Percentiles rank a stretch among this genome's conserved stretches.
phyloP scores from a whole-genome alignment of 2,113 vertebrate genomes.

The Cyanoliseus patagonus region DNA sequence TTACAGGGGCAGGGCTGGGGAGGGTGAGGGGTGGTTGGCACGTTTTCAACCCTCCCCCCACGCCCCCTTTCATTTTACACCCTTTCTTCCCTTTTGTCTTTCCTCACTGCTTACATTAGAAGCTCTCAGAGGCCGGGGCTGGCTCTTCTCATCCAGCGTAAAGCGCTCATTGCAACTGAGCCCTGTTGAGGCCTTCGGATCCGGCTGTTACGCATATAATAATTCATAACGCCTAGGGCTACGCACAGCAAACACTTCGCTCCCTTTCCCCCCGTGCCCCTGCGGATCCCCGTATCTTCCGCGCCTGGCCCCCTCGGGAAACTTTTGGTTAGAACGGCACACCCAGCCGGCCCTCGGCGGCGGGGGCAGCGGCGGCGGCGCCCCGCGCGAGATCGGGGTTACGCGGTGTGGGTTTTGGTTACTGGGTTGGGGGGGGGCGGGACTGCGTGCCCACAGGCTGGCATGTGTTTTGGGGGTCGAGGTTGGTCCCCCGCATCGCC shows the following conservation, averaged over 20 bases:
- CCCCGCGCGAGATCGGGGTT: too few species aligned
- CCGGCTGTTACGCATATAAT: neutral
- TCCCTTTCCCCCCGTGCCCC: neutral
- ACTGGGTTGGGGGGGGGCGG: too few species aligned
- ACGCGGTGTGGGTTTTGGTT: too few species aligned
- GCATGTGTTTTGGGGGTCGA: too few species aligned
- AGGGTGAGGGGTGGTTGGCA: neutral
- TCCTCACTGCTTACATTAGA: neutral
- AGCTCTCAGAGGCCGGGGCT: neutral
- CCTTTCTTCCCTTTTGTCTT: neutral
- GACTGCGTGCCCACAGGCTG: too few species aligned
- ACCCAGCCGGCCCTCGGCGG: neutral
- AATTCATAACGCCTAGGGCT: neutral
- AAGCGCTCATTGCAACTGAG: neutral
- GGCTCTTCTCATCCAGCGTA: neutral
- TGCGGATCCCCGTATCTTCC: neutral
- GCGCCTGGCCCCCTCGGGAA: slow-evolving; percentile 14
- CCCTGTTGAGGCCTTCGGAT: slow-evolving; percentile 16
- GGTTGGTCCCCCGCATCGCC: too few species aligned
- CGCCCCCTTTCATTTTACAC: neutral
- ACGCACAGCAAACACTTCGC: fast-evolving
- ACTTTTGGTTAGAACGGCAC: slow-evolving; percentile 53
- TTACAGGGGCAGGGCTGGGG: neutral
- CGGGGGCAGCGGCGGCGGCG: neutral
- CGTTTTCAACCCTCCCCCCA: neutral